Base-by-base conservation (phyloP, 2,888 invertebrate genomes). In the Hyalella azteca region DNA sequence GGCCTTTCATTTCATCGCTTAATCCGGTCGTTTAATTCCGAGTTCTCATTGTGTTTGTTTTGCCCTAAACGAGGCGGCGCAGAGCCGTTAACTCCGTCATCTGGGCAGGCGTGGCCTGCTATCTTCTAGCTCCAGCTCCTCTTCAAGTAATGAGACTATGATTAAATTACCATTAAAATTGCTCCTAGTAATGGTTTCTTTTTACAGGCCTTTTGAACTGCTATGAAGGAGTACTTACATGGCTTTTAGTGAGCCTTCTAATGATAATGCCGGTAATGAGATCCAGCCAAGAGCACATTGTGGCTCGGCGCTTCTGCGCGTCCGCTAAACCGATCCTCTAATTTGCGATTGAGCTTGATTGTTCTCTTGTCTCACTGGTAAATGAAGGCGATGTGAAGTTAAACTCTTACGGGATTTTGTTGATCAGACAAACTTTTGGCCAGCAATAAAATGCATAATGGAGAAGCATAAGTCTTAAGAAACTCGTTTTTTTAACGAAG, bases 21-120 rank as follows among this genome's bases (percentile, higher is more conserved):
- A 66, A 66, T 66, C 66, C 36, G 66, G 66, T 15, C 66, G 66
- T 66, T 66, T 66, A 66, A 66, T 66, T 66, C 36, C 2, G 66
- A 66, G 66, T 66, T 66, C 66, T 66, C 66, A 66, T 66, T 66
- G 66, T 66, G 66, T 66, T 66, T 66, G 66, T 66, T 66, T 66
- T 66, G 66, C 36, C 36, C 66, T 32, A 36, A 66, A 66, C 66
- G 66, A 66, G 66, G 66, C 66, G 36, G 66, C 29, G 39, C 36
- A 36, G 36, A 36, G 66, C 36, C 66, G 66, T 66, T 66, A 66
- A 66, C 66, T 66, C 36, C 66, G 36, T 66, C 66, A 66, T 66
- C 66, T 9, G 36, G 36, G 2, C 66, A 22, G 29, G 36, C 36
- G 29, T 32, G 13, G 2, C 36, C 36, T 66, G 36, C 66, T 66